Percentiles rank a stretch among this genome's conserved stretches.
phyloP scores from a whole-genome alignment of 2,888 invertebrate genomes.

The Campoletis raptor region DNA sequence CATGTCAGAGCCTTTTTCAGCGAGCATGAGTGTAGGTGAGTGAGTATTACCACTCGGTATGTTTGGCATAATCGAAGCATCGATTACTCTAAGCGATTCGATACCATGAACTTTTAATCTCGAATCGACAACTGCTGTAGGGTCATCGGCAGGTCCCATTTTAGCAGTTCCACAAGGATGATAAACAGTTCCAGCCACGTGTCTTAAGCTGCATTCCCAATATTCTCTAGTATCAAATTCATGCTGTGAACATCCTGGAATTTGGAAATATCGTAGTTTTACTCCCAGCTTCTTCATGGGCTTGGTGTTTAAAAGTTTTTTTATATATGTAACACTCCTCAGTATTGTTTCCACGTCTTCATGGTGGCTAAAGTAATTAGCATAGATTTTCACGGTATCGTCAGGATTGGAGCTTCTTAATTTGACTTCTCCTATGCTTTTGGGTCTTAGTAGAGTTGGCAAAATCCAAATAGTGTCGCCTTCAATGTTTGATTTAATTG shows the following conservation, averaged over 20 bases:
- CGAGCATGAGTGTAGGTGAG: slow-evolving; percentile 88
- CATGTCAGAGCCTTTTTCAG: slow-evolving; percentile 88
- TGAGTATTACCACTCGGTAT: slow-evolving; percentile 88
- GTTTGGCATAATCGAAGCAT: slow-evolving; percentile 89
- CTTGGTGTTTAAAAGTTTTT: slow-evolving; percentile 74
- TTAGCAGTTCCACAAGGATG: slow-evolving; percentile 88
- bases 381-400: slow-evolving; percentile 85
- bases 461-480: slow-evolving; percentile 73
- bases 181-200: slow-evolving; percentile 87
- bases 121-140: slow-evolving; percentile 86
- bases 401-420: slow-evolving; percentile 86
- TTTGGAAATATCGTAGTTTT: slow-evolving; percentile 69
- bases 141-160: slow-evolving; percentile 87
- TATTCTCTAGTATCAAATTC: slow-evolving; percentile 80
- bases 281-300: slow-evolving; percentile 73
- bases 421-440: slow-evolving; percentile 84
- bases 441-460: slow-evolving; percentile 85
- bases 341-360: slow-evolving; percentile 83
- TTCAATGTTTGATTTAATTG: slow-evolving; percentile 74
- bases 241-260: slow-evolving; percentile 77
- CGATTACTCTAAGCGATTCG: slow-evolving; percentile 87
- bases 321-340: slow-evolving; percentile 78
- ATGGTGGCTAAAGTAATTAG: slow-evolving; percentile 86
- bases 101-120: slow-evolving; percentile 86
- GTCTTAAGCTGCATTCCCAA: slow-evolving; percentile 85